Evolutionary conservation across 2,113 vertebrate species (phyloP), one percentile per base, ranked within the genome.

Genomic region (Triplophysa dalaica): DNA sequence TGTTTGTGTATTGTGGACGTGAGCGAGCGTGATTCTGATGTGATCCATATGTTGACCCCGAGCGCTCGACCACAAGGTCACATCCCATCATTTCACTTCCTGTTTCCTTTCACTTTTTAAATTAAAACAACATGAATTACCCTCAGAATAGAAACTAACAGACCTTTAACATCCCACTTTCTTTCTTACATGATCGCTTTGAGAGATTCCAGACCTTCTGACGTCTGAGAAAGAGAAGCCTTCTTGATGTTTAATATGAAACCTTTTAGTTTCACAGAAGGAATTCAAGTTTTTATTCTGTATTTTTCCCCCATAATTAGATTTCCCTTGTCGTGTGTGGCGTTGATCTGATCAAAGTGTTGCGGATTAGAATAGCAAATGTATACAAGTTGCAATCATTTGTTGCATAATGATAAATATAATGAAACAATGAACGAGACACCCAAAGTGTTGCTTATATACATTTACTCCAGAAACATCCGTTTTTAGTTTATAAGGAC

Each of bases 31-130:
- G 67, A 79, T 83, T 87, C 62, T 89, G 89, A 92, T 92, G 76
- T 87, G 87, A 89, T 77, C 89, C 90, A 92, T 85, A 89, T 91
- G 90, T 79, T 77, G 63, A 80, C 54, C 16, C 50, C 50, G 16
- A 69, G 56, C 72, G 66, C 81, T 52, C 50, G 16, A 52, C 50
- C 50, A 14, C 50, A 3, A 68, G 87, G 79, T 87, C 87, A 85
- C 52, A 41, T 79, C 87, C 89, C 89, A 88, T 91, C 87, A 80
- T 26, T 72, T 69, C 54, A 52, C 75, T 82, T 21, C 16, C 73
- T 75, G 84, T 87, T 89, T 90, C 81, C 80, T 87, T 73, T 87
- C 88, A 66, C 45, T 79, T 73, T 63, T 52, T 19, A 10, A 29
- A 16, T 70, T 14, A 58, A 58, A 58, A 58, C 19, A 70, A 4